Evolutionary conservation across 2,797 vertebrate genomes (phyloP), one percentile per base, ranked within the genome.

Genomic region (Pantherophis vulpinus): DNA sequence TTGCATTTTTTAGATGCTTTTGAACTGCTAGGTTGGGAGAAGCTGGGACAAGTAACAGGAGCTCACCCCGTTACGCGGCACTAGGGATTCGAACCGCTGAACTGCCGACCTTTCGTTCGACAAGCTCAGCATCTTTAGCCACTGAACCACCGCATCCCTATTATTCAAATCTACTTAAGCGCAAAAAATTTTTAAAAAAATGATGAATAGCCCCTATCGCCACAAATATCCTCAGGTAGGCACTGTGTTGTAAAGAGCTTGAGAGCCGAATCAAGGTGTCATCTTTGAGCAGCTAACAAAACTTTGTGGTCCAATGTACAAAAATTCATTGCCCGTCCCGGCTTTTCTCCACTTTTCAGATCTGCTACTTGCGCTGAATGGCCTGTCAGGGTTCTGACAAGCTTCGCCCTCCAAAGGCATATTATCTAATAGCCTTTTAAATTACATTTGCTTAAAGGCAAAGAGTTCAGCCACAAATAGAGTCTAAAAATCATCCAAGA

Each of bases 381-480:
- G 54, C 79, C 0, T 37, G 3, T 9, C 16, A 88, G 87, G 94
- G 3, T 94, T 0, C 61, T 93, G 86, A 74, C 74, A 63, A 56
- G 63, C 61, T 51, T 87, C 89, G 90, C 94, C 94, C 55, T 92
- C 94, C 88, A 63, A n/a, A 86, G 91, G 25, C 94, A 61, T 23
- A 93, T 86, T 95, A 96, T 37, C 56, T 95, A 96, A 88, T 90
- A 29, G n/a, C 89, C 58, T 56, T 91, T 94, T 74, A 95, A 97
- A 95, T 88, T 95, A 89, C 87, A 94, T 90, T 74, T 90, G 91
- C 59, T 95, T 96, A 92, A 94, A 92, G 94, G 93, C 95, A 89
- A 59, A 55, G 95, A 93, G 94, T 96, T 95, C 95, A 95, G 93
- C 95, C 54, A 93, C 87, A 91, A 94, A 91, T 91, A 95, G 4